Percentiles rank a stretch among this genome's conserved stretches.
These are phyloP conservation scores for Hoplodrina blanda DNA, from an alignment of 2,888 invertebrate species.

Conservation along the genomic window DNA sequence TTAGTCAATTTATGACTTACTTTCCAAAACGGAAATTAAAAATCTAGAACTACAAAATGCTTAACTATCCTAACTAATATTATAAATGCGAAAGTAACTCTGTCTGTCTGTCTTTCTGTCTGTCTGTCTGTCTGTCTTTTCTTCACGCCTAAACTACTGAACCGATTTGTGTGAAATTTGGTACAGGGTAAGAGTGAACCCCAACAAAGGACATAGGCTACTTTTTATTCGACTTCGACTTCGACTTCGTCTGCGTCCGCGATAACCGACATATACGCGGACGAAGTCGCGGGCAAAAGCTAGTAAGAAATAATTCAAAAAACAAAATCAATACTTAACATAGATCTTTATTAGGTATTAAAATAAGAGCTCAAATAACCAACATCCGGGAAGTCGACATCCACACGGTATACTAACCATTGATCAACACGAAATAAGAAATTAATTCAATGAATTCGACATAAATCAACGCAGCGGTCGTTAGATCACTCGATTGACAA, in stretches of 20 bases:
- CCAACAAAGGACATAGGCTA: too few relatives aligned
- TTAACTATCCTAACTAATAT: background rate
- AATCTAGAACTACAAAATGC: background rate
- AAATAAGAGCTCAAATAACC: conserved; percentile 14
- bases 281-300: too few relatives aligned
- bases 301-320: conserved; percentile 17
- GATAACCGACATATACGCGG: too few relatives aligned
- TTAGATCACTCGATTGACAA: conserved; percentile 60
- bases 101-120: too few relatives aligned
- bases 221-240: too few relatives aligned
- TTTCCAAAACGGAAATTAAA: conserved; percentile 14
- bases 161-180: too few relatives aligned
- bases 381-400: conserved; percentile 49
- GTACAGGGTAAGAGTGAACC: too few relatives aligned
- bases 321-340: conserved; percentile 4
- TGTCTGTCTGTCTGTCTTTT: too few relatives aligned
- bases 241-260: too few relatives aligned
- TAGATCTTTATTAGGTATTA: conserved; percentile 5
- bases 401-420: conserved; percentile 8
- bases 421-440: conserved; percentile 29
- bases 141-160: too few relatives aligned
- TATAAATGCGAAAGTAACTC: too few relatives aligned
- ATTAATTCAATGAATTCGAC: conserved; percentile 52
- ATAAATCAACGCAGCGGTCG: conserved; percentile 56
- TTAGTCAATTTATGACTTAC: conserved; percentile 15